Evolutionary conservation across 2,888 invertebrate species (phyloP).

Genomic region (Eupithecia subumbrata): DNA sequence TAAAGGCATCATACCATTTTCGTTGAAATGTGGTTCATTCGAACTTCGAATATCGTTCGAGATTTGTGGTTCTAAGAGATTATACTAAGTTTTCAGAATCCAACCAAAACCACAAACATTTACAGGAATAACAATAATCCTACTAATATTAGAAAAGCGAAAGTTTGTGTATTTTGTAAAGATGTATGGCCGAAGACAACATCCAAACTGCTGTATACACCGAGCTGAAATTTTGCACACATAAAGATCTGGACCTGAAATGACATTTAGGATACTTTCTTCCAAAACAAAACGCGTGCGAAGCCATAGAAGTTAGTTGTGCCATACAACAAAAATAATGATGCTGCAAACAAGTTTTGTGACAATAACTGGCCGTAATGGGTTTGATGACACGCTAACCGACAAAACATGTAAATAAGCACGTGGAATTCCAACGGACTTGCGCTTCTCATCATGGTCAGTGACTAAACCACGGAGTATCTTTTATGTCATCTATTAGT

Average conservation of each 20-base stretch:
- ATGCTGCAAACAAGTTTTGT: neutral
- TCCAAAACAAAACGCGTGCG: neutral
- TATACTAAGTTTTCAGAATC: neutral
- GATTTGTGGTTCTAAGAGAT: neutral
- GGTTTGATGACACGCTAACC: constrained; percentile 14
- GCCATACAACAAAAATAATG: neutral
- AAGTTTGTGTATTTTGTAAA: too few species aligned
- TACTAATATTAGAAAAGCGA: neutral
- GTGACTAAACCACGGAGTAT: neutral
- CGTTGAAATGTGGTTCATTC: too few species aligned
- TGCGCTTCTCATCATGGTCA: constrained; percentile 1
- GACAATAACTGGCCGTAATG: neutral
- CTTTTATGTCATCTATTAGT: neutral
- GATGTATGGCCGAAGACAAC: too few species aligned
- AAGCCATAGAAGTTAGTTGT: neutral
- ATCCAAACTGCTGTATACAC: too few species aligned
- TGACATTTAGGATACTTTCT: neutral
- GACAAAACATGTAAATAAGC: constrained; percentile 7
- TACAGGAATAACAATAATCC: too few species aligned
- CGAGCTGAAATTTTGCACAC: too few species aligned
- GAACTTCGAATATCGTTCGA: too few species aligned
- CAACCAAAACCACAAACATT: too few species aligned
- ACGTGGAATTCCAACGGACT: neutral
- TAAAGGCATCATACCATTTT: too few species aligned
- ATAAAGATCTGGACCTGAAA: too few species aligned